Percentiles rank a stretch among this genome's conserved stretches.
phyloP scores from a whole-genome alignment of 2,797 vertebrate species.

The Phrynocephalus vlangalii region DNA sequence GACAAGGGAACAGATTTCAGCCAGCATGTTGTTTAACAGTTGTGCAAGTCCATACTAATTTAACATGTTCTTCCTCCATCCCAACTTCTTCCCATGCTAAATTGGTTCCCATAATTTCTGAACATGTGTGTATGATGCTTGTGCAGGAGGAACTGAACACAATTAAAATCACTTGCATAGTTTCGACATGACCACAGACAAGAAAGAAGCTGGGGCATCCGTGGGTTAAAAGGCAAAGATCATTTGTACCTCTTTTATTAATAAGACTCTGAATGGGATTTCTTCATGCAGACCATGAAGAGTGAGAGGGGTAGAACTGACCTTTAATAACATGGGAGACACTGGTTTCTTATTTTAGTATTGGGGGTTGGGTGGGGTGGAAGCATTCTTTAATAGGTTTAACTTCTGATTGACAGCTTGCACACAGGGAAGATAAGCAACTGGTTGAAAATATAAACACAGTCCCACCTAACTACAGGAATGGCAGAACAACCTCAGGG shows the following conservation, averaged over 20 bases:
- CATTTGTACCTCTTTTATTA: too few species aligned
- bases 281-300: too few species aligned
- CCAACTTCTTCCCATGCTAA: not conserved
- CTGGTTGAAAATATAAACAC: not conserved
- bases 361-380: too few species aligned
- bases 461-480: not conserved
- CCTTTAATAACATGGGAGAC: not conserved
- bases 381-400: not conserved
- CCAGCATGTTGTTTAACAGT: not conserved
- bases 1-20: too few species aligned
- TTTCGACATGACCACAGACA: too few species aligned
- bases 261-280: too few species aligned
- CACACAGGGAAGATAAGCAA: not conserved
- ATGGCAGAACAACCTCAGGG: not conserved
- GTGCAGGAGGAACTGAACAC: not conserved
- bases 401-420: not conserved
- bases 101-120: not conserved
- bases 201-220: too few species aligned
- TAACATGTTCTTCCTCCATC: too few species aligned
- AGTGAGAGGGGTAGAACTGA: too few species aligned
- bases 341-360: not conserved
- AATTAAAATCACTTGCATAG: not conserved
- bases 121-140: not conserved
- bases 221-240: too few species aligned
- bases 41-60: not conserved